Percentiles rank a stretch among this genome's conserved stretches.
Evolutionary conservation across 2,797 vertebrate species (phyloP).

Genomic region (Neoniphon sammara): DNA sequence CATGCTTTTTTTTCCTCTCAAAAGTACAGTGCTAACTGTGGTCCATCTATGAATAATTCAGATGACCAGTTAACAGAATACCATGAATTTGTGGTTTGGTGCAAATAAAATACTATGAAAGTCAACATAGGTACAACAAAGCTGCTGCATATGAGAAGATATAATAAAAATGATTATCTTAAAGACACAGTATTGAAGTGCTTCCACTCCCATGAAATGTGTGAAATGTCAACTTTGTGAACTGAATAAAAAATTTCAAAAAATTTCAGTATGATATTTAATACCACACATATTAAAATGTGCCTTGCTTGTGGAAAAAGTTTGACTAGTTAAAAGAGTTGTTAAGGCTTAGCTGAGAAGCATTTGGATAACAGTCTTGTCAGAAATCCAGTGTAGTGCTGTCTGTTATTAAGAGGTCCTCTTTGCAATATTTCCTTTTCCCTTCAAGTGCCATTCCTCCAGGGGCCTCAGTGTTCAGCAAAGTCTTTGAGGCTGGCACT

Average conservation of each 20-base stretch:
- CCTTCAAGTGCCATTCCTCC: background rate
- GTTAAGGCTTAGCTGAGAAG: constrained; percentile 40
- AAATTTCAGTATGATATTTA: background rate
- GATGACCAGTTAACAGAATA: background rate
- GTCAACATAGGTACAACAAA: constrained; percentile 3
- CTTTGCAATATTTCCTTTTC: background rate
- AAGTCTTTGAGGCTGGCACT: constrained; percentile 18
- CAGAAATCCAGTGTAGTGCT: constrained; percentile 35
- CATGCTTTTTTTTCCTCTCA: constrained; percentile 6
- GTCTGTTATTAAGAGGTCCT: constrained; percentile 2
- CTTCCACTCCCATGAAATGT: background rate
- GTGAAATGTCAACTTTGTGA: background rate
- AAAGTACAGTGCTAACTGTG: constrained; percentile 9
- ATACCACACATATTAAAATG: background rate
- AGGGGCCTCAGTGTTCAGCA: background rate
- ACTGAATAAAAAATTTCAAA: constrained; percentile 1
- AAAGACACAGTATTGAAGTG: constrained; percentile 3
- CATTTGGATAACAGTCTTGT: constrained; percentile 17
- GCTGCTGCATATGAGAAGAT: constrained; percentile 6
- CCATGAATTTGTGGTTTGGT: background rate
- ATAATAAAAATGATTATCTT: background rate
- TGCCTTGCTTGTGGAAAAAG: background rate
- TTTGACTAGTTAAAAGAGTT: background rate
- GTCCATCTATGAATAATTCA: constrained; percentile 16
- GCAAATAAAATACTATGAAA: background rate